Base-by-base conservation (phyloP, 2,888 invertebrate species). In the Ochropleura plecta region DNA sequence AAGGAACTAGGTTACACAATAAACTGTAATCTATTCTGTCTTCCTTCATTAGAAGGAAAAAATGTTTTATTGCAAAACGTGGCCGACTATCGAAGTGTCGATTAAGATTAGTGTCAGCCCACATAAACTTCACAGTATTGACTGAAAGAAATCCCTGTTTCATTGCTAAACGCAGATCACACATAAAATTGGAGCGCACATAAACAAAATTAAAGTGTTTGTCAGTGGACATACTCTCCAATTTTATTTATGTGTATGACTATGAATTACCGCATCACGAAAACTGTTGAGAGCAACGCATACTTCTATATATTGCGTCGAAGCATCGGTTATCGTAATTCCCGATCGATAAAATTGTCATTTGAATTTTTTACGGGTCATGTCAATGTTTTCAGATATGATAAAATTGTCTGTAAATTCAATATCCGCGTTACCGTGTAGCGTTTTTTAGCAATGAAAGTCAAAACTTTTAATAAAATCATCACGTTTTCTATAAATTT, bases 181-280 rank as follows among this genome's bases (percentile, higher is more conserved):
- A 67, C n/a, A 57, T 67, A 63, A 60, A 78, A 63, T 63, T 55
- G 57, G 68, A 68, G n/a, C 68, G 51, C 30, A 48, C 51, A 68
- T 82, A 77, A 77, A 78, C 82, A 68, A 70, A 82, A 70, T 79
- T 78, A 82, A 70, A 82, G 63, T 78, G 78, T 78, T 82, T 78
- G 40, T 65, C 65, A 65, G 83, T 78, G 64, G 78, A 70, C 82
- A 78, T 78, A 64, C 78, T 78, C 49, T 82, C 70, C 65, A 70
- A 70, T 70, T 82, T 79, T 79, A 79, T 79, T 82, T 70, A 66
- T 66, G 82, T 49, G 53, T 81, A 48, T 79, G 78, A 53, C 60
- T 82, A 70, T 70, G 63, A 51, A 67, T 78, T 78, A 77, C 82
- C 57, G 77, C 78, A 79, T 70, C 65, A 51, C 82, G 60, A 46